These are phyloP conservation scores for Archivesica marissinica DNA, from an alignment of 1,140 invertebrate species.

Conservation along the genomic window DNA sequence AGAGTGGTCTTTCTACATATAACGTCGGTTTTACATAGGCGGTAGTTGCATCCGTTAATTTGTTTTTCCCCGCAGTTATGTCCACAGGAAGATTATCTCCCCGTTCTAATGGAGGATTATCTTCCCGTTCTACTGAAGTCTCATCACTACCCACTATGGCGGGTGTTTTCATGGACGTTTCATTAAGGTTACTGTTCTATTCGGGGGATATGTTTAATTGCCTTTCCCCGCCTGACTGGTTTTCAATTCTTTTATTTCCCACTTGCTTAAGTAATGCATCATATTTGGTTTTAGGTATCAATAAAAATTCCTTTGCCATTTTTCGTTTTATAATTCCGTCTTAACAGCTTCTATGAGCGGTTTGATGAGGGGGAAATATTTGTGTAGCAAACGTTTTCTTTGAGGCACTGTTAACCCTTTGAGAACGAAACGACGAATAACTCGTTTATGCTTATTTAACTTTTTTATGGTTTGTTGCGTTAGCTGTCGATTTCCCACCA, in stretches of 20 bases:
- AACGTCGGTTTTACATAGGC: background rate
- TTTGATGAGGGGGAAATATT: background rate
- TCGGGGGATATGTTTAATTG: background rate
- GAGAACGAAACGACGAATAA: constrained; percentile 3
- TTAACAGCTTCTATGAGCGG: background rate
- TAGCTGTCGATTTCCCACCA: constrained; percentile 9
- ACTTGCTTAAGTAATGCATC: background rate
- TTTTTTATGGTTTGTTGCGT: constrained; percentile 31
- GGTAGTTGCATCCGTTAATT: no score
- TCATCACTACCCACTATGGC: no score
- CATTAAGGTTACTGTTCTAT: background rate
- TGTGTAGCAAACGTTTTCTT: background rate
- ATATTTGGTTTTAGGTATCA: constrained; percentile 11
- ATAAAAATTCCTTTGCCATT: constrained; percentile 22
- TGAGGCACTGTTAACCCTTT: background rate
- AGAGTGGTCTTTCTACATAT: background rate
- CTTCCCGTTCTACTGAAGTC: no score
- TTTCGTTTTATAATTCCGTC: background rate
- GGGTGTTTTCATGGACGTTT: background rate
- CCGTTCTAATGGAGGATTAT: no score
- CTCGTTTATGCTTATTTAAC: constrained; percentile 16
- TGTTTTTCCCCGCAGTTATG: no score
- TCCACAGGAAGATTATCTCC: no score
- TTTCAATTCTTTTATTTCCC: background rate
- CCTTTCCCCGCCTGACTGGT: no score